Evolutionary conservation across 2,113 vertebrate species (phyloP), one percentile per base, ranked within the genome.

Genomic region (Indicator indicator): DNA sequence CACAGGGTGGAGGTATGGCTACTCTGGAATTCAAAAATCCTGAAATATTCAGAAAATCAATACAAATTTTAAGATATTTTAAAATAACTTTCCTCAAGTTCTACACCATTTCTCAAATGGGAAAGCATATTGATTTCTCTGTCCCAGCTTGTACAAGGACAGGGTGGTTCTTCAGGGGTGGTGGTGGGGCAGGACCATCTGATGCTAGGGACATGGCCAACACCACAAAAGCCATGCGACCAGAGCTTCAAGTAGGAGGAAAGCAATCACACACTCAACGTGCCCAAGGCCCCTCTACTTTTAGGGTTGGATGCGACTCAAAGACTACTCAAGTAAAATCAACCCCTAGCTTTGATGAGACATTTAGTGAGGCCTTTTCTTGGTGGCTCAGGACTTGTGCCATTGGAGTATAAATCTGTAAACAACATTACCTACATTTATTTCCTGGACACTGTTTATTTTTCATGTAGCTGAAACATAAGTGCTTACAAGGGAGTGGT

Each of bases 401-500:
- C 56, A 19, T 58, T 32, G 32, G 75, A 60, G 40, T 75, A 55
- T 48, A 75, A 75, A 94, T 84, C 89, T 2, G 4, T 89, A 87
- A 90, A 81, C 65, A 82, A 27, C 52, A 9, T 76, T 77, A 60
- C 89, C 55, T 64, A 72, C 9, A 30, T 48, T 89, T 86, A 82
- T 88, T 91, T 87, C 89, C 88, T 62, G 72, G 85, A 63, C 58
- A 73, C 56, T 83, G 36, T 88, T 94, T 92, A 79, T 91, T 95
- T 95, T 86, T 83, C n/a, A 6, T 38, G n/a, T 21, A 20, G 54
- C 62, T 86, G 80, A 87, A 91, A 75, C 0, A 1, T 70, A 85
- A 90, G 80, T 63, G 55, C 77, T 93, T 94, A n/a, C 33, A 80
- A 55, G 65, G 50, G 64, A 94, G 44, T 27, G 27, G 78, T 86